Conservation (phyloP, 2,113 vertebrate species). For the Cygnus buccinator region DNA sequence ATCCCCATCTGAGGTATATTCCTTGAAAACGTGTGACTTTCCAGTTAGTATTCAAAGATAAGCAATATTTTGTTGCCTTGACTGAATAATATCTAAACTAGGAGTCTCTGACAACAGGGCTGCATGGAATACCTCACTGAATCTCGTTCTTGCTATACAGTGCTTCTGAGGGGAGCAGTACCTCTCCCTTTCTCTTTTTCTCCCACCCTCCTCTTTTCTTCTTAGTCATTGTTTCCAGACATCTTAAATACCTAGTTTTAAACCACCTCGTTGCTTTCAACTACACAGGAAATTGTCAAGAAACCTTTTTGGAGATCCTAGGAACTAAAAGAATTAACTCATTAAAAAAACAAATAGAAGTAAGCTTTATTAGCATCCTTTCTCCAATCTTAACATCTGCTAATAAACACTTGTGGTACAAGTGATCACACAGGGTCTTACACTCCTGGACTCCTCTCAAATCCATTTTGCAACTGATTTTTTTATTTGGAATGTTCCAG, state of each 20-base stretch:
- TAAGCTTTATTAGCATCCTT: not conserved
- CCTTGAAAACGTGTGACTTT: not conserved
- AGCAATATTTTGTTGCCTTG: not conserved
- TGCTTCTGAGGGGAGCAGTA: not conserved
- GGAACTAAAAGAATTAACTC: not conserved
- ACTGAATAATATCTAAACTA: not conserved
- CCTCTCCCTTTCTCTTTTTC: rapidly evolving
- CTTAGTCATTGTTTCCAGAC: not conserved
- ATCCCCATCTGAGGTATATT: not conserved
- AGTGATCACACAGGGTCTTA: not conserved
- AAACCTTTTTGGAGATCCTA: not conserved
- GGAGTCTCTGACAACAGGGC: not conserved
- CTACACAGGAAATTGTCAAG: not conserved
- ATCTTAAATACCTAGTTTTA: not conserved
- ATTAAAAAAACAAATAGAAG: not conserved
- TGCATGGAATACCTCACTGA: not conserved
- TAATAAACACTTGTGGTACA: not conserved
- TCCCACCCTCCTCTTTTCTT: not conserved
- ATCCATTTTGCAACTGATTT: not conserved
- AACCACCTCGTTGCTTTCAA: not conserved
- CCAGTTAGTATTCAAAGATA: not conserved
- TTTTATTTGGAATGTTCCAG: not conserved
- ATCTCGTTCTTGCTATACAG: not conserved
- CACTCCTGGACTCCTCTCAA: not conserved
- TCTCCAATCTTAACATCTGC: not conserved